phyloP scores from a whole-genome alignment of 1,140 invertebrate genomes.

The Triops longicaudatus region DNA sequence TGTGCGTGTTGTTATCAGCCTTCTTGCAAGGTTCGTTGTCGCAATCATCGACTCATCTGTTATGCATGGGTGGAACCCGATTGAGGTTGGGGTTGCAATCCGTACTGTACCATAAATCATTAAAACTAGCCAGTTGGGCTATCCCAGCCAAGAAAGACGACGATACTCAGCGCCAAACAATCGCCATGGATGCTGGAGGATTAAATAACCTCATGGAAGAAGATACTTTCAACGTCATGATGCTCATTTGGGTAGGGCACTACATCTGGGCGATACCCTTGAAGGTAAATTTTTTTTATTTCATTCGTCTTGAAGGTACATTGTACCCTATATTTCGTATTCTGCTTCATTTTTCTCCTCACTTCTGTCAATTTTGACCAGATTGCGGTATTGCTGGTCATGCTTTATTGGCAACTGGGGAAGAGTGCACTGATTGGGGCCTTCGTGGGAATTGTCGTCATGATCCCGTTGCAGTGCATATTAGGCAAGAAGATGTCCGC shows the following conservation, averaged over 20 bases:
- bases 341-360: neutral
- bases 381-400: conserved; percentile 59
- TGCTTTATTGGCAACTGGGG: conserved; percentile 67
- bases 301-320: conserved; percentile 66
- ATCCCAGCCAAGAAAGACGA: conserved; percentile 16
- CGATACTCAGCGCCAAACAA: neutral
- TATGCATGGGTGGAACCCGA: conserved; percentile 69
- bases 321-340: conserved; percentile 18
- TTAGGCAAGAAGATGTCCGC: conserved; percentile 61
- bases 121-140: conserved; percentile 29
- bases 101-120: conserved; percentile 31
- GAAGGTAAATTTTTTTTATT: conserved; percentile 62
- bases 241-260: conserved; percentile 72
- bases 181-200: conserved; percentile 50
- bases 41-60: conserved; percentile 73
- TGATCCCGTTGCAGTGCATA: conserved; percentile 61
- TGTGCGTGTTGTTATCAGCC: conserved; percentile 59
- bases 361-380: conserved; percentile 40
- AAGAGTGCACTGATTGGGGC: conserved; percentile 67
- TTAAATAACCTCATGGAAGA: conserved; percentile 75
- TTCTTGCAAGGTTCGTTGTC: conserved; percentile 68
- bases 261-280: conserved; percentile 78
- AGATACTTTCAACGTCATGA: conserved; percentile 72
- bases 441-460: conserved; percentile 53
- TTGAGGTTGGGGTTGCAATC: conserved; percentile 66